Percentiles rank a stretch among this genome's conserved stretches.
phyloP scores from a whole-genome alignment of 37 sponge, comb jelly and placozoan genomes.

The Corticium candelabrum region DNA sequence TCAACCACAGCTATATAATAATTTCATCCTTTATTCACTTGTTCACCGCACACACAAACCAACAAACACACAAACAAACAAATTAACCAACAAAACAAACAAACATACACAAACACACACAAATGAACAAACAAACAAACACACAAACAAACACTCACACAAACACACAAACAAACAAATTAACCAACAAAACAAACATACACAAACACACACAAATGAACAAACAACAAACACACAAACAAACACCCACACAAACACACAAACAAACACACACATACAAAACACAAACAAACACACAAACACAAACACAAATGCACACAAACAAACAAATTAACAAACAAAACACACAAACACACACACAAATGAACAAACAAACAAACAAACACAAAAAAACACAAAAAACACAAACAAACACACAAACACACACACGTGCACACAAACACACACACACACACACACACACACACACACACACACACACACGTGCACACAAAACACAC shows the following conservation, averaged over 20 bases:
- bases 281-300: not conserved
- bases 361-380: not conserved
- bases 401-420: not conserved
- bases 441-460: not conserved
- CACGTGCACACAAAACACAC: not conserved
- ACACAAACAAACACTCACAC: not conserved
- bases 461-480: not conserved
- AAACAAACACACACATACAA: not conserved
- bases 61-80: not conserved
- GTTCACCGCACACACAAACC: not conserved
- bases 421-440: not conserved
- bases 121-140: not conserved
- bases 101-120: not conserved
- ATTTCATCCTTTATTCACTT: not conserved
- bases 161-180: not conserved
- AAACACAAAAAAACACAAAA: not conserved
- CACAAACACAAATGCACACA: not conserved
- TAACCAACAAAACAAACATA: not conserved
- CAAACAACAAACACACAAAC: not conserved
- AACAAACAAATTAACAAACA: not conserved
- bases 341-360: not conserved
- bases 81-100: not conserved
- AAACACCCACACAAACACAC: not conserved
- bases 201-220: not conserved
- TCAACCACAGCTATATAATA: not conserved